Conservation (phyloP, 1,140 invertebrate genomes). For the Scaptomyza montana region DNA sequence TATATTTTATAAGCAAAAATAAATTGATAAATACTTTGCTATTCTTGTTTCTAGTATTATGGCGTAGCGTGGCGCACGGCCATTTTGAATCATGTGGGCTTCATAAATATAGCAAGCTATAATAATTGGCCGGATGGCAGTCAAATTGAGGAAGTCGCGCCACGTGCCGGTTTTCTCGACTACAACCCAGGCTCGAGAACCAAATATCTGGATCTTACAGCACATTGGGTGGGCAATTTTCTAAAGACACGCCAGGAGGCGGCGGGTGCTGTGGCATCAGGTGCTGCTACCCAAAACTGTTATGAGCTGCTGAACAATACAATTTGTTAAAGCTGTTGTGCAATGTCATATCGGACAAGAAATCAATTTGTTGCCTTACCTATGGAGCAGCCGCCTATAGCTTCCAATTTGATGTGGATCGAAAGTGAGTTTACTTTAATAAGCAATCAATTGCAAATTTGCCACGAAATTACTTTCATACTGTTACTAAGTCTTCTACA, state of each 20-base stretch:
- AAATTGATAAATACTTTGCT: not conserved
- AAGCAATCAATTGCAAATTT: slow-evolving; percentile 73
- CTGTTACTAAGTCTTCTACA: slow-evolving; percentile 67
- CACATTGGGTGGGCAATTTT: slow-evolving; percentile 86
- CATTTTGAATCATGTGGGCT: slow-evolving; percentile 84
- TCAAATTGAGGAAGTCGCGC: slow-evolving; percentile 86
- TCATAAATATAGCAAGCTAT: slow-evolving; percentile 86
- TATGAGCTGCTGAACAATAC: slow-evolving; percentile 82
- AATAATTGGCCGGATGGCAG: slow-evolving; percentile 88
- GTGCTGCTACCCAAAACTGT: slow-evolving; percentile 57
- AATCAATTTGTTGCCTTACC: slow-evolving; percentile 45
- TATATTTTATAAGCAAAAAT: not conserved
- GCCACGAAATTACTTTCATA: slow-evolving; percentile 73
- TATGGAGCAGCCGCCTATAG: slow-evolving; percentile 13
- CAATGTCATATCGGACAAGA: slow-evolving; percentile 36
- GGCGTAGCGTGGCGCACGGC: slow-evolving; percentile 86
- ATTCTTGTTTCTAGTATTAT: slow-evolving; percentile 83
- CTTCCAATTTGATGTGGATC: slow-evolving; percentile 42
- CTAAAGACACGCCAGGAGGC: slow-evolving; percentile 77
- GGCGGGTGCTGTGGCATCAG: slow-evolving; percentile 45
- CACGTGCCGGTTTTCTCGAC: slow-evolving; percentile 85
- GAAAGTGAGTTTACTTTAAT: slow-evolving; percentile 65
- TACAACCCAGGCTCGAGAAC: slow-evolving; percentile 86
- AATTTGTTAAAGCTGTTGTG: slow-evolving; percentile 67
- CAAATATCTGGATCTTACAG: slow-evolving; percentile 86